Conservation (phyloP, 2,888 invertebrate genomes). For the Trachelus iudaicus region DNA sequence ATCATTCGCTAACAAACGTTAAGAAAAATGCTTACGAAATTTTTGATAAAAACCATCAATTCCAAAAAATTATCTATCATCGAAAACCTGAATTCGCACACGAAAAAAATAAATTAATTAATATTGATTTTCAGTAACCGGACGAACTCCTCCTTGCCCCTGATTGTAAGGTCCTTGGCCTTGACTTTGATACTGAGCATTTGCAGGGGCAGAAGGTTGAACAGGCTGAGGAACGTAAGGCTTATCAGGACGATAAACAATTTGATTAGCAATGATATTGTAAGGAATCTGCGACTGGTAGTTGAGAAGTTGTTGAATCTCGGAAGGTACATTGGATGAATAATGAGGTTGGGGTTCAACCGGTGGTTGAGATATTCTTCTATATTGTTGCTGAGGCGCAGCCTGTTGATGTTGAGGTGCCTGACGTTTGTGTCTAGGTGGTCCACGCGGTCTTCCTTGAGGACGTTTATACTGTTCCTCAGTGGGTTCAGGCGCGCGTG, state of each 20-base stretch:
- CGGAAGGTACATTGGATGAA: conserved; percentile 50
- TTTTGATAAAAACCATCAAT: no score
- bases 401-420: conserved; percentile 34
- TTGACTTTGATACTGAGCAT: conserved; percentile 19
- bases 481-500: conserved; percentile 3
- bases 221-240: conserved; percentile 57
- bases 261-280: conserved; percentile 57
- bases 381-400: conserved; percentile 44
- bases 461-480: conserved; percentile 1
- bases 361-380: conserved; percentile 44
- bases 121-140: conserved; percentile 51
- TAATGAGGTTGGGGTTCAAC: conserved; percentile 51
- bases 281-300: conserved; percentile 59
- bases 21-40: no score
- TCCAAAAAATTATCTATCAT: no score
- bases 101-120: conserved; percentile 20
- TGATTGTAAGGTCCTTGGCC: conserved; percentile 25
- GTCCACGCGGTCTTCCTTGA: conserved; percentile 31
- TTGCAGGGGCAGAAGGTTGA: conserved; percentile 22
- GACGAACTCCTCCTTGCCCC: conserved; percentile 38
- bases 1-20: no score
- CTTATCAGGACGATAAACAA: conserved; percentile 49
- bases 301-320: conserved; percentile 50
- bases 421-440: conserved; percentile 43
- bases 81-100: no score